Evolutionary conservation across 2,797 vertebrate genomes (phyloP).

Genomic region (Megaceryle alcyon): DNA sequence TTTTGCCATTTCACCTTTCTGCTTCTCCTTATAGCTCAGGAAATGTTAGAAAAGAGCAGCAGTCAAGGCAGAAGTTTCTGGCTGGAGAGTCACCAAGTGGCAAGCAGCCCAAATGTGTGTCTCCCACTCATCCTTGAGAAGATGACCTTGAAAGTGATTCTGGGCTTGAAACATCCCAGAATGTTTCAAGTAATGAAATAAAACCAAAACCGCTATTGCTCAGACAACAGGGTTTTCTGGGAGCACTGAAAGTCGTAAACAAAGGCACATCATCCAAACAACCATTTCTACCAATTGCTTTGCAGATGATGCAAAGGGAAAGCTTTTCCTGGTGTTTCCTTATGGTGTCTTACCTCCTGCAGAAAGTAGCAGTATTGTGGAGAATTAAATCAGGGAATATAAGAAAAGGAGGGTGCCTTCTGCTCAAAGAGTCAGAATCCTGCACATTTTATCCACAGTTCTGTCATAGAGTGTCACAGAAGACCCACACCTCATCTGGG

Average conservation of each 20-base stretch:
- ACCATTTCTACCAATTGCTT: neutral
- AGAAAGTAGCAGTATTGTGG: neutral
- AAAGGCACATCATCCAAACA: neutral
- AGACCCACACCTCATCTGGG: neutral
- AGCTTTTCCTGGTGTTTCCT: neutral
- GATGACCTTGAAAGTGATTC: neutral
- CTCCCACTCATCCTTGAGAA: neutral
- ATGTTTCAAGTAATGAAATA: neutral
- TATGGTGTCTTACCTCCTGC: neutral
- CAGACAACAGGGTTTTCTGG: neutral
- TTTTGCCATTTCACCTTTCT: constrained; percentile 16
- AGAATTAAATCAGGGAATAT: neutral
- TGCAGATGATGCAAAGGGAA: neutral
- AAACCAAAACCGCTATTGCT: neutral
- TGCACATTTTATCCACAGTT: neutral
- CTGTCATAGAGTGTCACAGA: neutral
- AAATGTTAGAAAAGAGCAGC: neutral
- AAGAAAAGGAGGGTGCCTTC: neutral
- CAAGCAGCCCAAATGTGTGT: neutral
- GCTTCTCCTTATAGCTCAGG: neutral
- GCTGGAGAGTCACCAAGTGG: neutral
- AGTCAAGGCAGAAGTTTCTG: neutral
- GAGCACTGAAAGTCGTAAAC: neutral
- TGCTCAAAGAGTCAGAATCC: neutral
- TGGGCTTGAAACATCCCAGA: neutral